These are phyloP conservation scores for Prosapia bicincta DNA, from an alignment of 2,888 invertebrate genomes.

Conservation along the genomic window DNA sequence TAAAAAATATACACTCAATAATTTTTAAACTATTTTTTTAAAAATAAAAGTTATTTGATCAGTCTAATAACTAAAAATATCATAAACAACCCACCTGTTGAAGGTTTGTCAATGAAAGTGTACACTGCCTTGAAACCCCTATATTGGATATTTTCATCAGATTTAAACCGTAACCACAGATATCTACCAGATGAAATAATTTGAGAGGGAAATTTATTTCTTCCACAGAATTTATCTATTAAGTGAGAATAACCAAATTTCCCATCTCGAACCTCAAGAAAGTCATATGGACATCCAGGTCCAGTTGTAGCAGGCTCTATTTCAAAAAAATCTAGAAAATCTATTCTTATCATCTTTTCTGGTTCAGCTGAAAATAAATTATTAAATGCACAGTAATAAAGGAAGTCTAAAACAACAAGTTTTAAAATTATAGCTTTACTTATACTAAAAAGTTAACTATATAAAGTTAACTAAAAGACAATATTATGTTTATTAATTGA, in stretches of 20 bases:
- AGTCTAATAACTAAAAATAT: too few relatives aligned
- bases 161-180: slow-evolving; percentile 75
- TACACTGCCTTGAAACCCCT: slow-evolving; percentile 75
- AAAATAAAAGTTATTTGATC: too few relatives aligned
- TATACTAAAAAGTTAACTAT: too few relatives aligned
- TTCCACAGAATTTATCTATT: slow-evolving; percentile 12
- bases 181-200: slow-evolving; percentile 68
- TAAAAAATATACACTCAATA: background rate
- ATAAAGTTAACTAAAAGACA: too few relatives aligned
- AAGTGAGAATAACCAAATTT: background rate
- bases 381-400: too few relatives aligned
- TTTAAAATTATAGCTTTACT: too few relatives aligned
- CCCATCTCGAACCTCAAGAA: background rate
- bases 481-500: too few relatives aligned
- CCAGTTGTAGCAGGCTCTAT: background rate
- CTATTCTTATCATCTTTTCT: background rate
- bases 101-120: slow-evolving; percentile 58
- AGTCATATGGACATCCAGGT: background rate
- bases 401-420: too few relatives aligned
- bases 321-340: background rate
- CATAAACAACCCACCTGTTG: too few relatives aligned
- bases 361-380: background rate
- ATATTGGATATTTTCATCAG: slow-evolving; percentile 78
- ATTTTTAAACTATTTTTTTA: too few relatives aligned
- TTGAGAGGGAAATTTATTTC: slow-evolving; percentile 38